Evolutionary conservation across 1,140 invertebrate species (phyloP).

Genomic region (Saccostrea glomerata): DNA sequence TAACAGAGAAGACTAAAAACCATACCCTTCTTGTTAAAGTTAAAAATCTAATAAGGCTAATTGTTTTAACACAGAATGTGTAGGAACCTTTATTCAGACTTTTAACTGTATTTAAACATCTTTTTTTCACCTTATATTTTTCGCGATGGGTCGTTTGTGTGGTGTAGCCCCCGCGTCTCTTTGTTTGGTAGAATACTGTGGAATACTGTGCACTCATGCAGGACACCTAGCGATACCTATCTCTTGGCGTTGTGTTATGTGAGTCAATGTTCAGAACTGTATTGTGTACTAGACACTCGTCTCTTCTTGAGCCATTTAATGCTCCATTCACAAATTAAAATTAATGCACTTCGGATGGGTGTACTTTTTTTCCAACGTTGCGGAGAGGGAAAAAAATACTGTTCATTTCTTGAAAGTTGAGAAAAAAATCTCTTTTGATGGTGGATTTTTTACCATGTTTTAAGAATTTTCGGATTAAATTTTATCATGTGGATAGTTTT

Average conservation of each 20-base stretch:
- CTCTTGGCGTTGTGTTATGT: constrained; percentile 17
- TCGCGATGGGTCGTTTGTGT: not conserved
- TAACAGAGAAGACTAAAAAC: not conserved
- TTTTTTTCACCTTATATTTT: not conserved
- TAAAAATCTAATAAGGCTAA: not conserved
- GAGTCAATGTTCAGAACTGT: not conserved
- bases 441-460: constrained; percentile 10
- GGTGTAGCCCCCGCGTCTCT: not conserved
- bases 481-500: constrained; percentile 11
- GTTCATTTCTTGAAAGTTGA: constrained; percentile 10
- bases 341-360: not conserved
- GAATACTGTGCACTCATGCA: constrained; percentile 2
- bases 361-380: not conserved
- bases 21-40: not conserved
- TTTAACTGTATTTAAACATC: not conserved
- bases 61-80: not conserved
- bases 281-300: not conserved
- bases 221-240: constrained; percentile 16
- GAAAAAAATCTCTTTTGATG: constrained; percentile 10
- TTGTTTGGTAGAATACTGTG: not conserved
- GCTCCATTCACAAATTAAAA: constrained; percentile 11
- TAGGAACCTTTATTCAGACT: not conserved
- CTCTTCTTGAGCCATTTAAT: not conserved
- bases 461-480: constrained; percentile 11
- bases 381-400: not conserved